Base-by-base conservation (phyloP, 1,140 invertebrate species). In the Zaprionus kolodkinae region DNA sequence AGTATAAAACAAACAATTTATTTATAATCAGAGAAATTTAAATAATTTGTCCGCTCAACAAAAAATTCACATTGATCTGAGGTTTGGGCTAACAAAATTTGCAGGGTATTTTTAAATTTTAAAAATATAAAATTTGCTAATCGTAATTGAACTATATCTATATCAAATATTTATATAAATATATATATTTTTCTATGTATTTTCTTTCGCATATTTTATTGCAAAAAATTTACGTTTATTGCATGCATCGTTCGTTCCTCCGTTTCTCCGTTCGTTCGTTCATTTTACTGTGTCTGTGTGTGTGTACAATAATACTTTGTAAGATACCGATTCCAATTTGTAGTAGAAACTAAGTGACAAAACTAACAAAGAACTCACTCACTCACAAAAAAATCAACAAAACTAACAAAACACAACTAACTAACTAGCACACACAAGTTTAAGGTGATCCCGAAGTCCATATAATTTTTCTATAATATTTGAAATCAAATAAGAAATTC, bases 211-310 rank as follows among this genome's bases (percentile, higher is more conserved):
- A 85, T 88, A 78, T 88, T 88, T 84, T 78, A 80, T 88, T 88
- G 76, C 68, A 2, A 54, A 74, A 74, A 74, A 77, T 73, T 72
- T 77, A 71, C 71, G 76, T 84, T 88, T 76, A 76, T 89, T 88
- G 84, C 84, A 88, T 88, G 84, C 84, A 59, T 84, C 84, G 84
- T 88, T 88, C 84, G 79, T 84, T 79, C 80, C 63, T 81, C 70
- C 80, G 67, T 79, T 79, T 78, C 80, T 82, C 60, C 83, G 84
- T 84, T 83, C 80, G 78, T 80, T 82, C 78, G 70, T 81, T 86
- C 84, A 87, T 87, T 87, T 87, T 87, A 86, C 84, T 87, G 84
- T 87, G 84, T 88, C 80, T 88, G 84, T 87, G 84, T 88, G 79
- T 87, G 84, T 88, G 80, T 84, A 82, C 63, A 45, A 79, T n/a